A percentile compares a stretch with the other conserved stretches of the same genome.
Evolutionary conservation across 2,113 vertebrate genomes (phyloP).

Genomic region (Triplophysa rosa): DNA sequence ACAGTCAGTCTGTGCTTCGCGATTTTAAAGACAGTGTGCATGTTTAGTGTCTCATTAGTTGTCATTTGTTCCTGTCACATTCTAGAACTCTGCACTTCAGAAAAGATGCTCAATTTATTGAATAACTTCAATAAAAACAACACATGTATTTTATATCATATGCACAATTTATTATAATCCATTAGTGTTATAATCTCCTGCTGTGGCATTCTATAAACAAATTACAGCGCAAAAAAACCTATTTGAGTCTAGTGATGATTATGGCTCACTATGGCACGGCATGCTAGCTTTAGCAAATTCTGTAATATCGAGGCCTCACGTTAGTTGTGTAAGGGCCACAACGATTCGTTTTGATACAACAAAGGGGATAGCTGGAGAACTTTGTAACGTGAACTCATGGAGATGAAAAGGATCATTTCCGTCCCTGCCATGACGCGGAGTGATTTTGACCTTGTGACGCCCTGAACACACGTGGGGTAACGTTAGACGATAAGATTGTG

Average conservation of each 20-base stretch:
- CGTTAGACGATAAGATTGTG: background rate
- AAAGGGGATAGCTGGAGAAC: background rate
- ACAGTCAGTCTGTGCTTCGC: background rate
- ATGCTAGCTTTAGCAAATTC: background rate
- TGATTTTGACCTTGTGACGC: conserved; percentile 79
- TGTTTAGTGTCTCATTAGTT: background rate
- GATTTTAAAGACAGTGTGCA: background rate
- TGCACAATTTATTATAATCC: background rate
- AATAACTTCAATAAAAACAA: background rate
- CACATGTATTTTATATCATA: background rate
- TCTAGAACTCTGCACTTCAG: background rate
- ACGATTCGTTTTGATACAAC: background rate
- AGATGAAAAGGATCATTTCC: conserved; percentile 44
- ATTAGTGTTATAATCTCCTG: background rate
- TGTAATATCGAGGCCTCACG: background rate
- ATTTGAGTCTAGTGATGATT: background rate
- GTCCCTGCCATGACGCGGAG: conserved; percentile 56
- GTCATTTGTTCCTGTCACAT: background rate
- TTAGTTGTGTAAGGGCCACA: background rate
- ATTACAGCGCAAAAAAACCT: background rate
- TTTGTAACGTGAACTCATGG: conserved; percentile 17
- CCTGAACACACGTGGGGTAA: conserved; percentile 63
- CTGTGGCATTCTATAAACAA: background rate
- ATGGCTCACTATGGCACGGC: background rate
- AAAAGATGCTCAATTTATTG: background rate